phyloP scores from a whole-genome alignment of 2,888 invertebrate genomes.

The Drymonia ruficornis region DNA sequence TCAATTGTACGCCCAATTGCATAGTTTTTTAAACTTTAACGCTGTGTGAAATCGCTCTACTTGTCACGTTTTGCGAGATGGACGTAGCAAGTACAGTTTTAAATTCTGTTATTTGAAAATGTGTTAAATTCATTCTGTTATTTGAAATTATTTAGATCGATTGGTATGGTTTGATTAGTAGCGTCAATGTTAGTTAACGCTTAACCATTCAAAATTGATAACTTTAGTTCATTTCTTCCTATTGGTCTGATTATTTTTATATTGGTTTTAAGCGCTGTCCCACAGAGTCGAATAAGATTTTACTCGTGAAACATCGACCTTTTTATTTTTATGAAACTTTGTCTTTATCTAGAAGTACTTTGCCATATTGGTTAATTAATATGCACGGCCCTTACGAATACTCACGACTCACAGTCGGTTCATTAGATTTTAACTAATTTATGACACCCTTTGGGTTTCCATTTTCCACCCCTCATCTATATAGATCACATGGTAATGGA shows the following conservation, averaged over 20 bases:
- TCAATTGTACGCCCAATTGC: no score
- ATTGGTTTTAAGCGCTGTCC: no score
- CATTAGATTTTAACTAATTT: slow-evolving; percentile 1
- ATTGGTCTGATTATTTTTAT: no score
- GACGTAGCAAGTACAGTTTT: background rate
- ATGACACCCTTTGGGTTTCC: background rate
- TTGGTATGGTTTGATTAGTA: background rate
- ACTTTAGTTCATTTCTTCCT: no score
- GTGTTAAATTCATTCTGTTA: slow-evolving; percentile 1
- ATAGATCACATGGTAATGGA: slow-evolving; percentile 2
- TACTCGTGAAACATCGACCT: no score
- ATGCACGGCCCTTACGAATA: slow-evolving; percentile 1
- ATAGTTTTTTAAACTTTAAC: background rate
- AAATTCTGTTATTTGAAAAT: background rate
- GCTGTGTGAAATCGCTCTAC: background rate
- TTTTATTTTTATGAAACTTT: no score
- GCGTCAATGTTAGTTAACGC: background rate
- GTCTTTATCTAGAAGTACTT: no score
- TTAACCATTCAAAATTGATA: no score
- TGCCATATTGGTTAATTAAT: background rate
- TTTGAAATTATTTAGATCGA: background rate
- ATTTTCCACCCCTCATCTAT: background rate
- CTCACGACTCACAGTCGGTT: background rate
- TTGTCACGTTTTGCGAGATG: background rate
- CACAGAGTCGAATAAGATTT: no score